phyloP scores from a whole-genome alignment of 2,113 vertebrate species.

The Entomyzon cyanotis region DNA sequence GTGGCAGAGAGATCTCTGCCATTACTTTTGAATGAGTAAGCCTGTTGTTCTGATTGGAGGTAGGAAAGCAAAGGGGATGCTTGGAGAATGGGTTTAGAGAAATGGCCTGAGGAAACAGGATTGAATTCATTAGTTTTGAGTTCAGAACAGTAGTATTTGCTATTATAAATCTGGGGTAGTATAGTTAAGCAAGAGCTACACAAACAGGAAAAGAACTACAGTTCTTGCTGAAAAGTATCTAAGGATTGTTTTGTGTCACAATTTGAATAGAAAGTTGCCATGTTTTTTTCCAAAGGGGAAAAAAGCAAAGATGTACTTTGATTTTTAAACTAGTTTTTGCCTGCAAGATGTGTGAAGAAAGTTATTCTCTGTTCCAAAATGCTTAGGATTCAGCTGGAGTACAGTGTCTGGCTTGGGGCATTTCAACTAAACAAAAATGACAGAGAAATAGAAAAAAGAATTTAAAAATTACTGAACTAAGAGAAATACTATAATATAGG shows the following conservation, averaged over 20 bases:
- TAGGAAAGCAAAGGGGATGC: background rate
- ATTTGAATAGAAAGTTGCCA: background rate
- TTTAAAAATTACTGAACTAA: background rate
- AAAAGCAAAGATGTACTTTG: background rate
- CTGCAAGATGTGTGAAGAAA: background rate
- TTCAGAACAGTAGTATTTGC: background rate
- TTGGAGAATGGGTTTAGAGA: background rate
- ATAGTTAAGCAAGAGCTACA: background rate
- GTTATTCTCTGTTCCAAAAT: background rate
- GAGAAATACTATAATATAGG: background rate
- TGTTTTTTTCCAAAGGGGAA: background rate
- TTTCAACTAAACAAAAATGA: background rate
- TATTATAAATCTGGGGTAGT: background rate
- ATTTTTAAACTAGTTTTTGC: conserved; percentile 2
- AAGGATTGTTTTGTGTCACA: background rate
- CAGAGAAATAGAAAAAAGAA: background rate
- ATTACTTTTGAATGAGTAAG: background rate
- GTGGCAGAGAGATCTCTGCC: background rate
- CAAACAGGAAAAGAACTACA: background rate
- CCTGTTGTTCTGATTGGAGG: background rate
- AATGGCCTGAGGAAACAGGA: background rate
- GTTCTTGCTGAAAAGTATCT: background rate
- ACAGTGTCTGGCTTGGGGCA: background rate
- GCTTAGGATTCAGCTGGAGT: background rate
- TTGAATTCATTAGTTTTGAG: background rate